Evolutionary conservation across 2,113 vertebrate species (phyloP).

Genomic region (Lamprotornis superbus): DNA sequence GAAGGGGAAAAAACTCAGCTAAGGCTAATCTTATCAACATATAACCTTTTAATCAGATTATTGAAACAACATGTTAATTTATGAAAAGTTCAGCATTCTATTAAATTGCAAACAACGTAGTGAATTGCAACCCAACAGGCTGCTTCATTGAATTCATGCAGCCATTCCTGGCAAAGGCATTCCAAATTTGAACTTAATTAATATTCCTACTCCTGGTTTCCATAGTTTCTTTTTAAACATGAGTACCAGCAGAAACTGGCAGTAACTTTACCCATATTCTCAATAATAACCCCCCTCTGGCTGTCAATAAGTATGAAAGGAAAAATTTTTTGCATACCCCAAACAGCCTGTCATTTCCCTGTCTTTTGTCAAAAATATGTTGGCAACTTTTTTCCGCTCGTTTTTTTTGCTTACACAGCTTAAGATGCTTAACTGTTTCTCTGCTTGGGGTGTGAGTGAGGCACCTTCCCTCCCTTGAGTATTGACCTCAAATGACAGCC

Average conservation of each 20-base stretch:
- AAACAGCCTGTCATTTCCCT: slow-evolving; percentile 68
- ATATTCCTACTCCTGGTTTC: slow-evolving; percentile 84
- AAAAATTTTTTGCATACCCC: slow-evolving; percentile 69
- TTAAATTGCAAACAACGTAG: slow-evolving; percentile 76
- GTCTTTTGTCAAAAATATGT: slow-evolving; percentile 73
- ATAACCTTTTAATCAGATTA: slow-evolving; percentile 83
- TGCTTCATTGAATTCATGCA: slow-evolving; percentile 78
- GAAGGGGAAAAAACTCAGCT: not conserved
- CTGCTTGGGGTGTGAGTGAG: not conserved
- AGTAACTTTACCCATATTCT: slow-evolving; percentile 82
- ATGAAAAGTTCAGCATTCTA: slow-evolving; percentile 76
- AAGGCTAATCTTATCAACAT: slow-evolving; percentile 74
- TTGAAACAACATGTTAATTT: slow-evolving; percentile 82
- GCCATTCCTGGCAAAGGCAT: slow-evolving; percentile 78
- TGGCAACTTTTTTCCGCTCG: not conserved
- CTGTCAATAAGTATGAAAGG: slow-evolving; percentile 77
- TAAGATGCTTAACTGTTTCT: slow-evolving; percentile 61
- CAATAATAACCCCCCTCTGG: slow-evolving; percentile 80
- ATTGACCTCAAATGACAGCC: not conserved
- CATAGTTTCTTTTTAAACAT: slow-evolving; percentile 88
- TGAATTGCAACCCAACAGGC: slow-evolving; percentile 81
- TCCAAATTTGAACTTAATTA: slow-evolving; percentile 87
- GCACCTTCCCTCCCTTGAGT: not conserved
- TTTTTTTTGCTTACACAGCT: slow-evolving; percentile 26
- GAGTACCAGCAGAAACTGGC: slow-evolving; percentile 78